Base-by-base conservation (phyloP, 92 coral and sea anemone species). In the Epizoanthus rinbou region DNA sequence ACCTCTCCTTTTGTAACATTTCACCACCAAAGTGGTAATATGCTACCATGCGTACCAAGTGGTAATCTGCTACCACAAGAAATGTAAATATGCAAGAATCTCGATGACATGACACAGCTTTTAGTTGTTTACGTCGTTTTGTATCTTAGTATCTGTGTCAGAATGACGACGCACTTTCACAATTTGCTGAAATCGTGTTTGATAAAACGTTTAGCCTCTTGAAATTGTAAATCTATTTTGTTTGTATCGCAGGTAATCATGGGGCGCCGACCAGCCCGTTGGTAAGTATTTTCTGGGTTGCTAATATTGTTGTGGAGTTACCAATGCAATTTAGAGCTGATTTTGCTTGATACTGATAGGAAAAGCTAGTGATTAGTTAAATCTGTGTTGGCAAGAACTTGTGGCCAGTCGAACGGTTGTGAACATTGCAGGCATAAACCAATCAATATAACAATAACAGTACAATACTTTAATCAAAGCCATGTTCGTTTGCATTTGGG, bases 251-350 rank as follows among this genome's bases (percentile, higher is more conserved):
- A 88, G 93, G 91, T 87, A 87, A 84, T 85, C 85, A 94, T 96
- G 98, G 98, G 98, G 92, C 98, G 99, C 79, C 91, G 98, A 90
- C 98, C 97, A 60, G 99, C 97, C 87, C 93, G 99, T 89, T 92
- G 99, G 98, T 96, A 89, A 84, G 98, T 93, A 8, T 14, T n/a
- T 45, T 47, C 9, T 3, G 47, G 2, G 65, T n/a, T 57, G 10
- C 35, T 43, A 14, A 19, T 8, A 1, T 53, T 43, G 57, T 45
- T 3, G 37, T 64, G 24, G 9, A 41, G 43, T 3, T 37, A 0
- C 5, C 43, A 37, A 37, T 37, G 43, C 43, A 37, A 37, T 37
- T 37, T 37, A 37, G 5, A 6, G 43, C 43, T 37, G 43, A 37
- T 37, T 6, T 37, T 37, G 6, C 43, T 37, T 37, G 5, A 37